Evolutionary conservation across 2,797 vertebrate species (phyloP).

Genomic region (Philypnodon macrostomus): DNA sequence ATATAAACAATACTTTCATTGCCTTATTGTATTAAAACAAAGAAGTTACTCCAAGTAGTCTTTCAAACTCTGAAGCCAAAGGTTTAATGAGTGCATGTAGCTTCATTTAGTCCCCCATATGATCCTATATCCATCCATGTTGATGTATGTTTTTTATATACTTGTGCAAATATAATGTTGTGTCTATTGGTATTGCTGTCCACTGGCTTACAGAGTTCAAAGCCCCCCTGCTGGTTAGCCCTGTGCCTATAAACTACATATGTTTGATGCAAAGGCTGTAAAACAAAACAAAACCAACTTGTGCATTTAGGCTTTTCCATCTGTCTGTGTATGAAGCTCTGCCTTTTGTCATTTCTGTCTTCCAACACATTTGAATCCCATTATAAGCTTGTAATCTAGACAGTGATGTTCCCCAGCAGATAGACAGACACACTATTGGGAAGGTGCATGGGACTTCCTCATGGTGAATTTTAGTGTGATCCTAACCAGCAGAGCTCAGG

Average conservation of each 20-base stretch:
- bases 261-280: slow-evolving; percentile 33
- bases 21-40: too few species aligned
- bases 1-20: too few species aligned
- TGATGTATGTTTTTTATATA: slow-evolving; percentile 16
- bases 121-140: too few species aligned
- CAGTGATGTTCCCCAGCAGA: slow-evolving; percentile 17
- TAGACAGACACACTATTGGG: slow-evolving; percentile 10
- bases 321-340: slow-evolving; percentile 3
- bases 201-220: slow-evolving; percentile 38
- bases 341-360: slow-evolving; percentile 1
- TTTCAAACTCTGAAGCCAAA: too few species aligned
- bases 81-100: too few species aligned
- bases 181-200: slow-evolving; percentile 14
- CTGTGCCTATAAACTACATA: slow-evolving; percentile 17
- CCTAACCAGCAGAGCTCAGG: slow-evolving; percentile 1
- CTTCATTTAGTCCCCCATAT: too few species aligned
- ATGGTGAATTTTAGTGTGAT: slow-evolving; percentile 10
- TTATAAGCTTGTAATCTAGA: slow-evolving; percentile 39
- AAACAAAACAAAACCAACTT: slow-evolving; percentile 19
- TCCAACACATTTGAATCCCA: slow-evolving; percentile 29
- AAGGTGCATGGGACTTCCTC: slow-evolving; percentile 13
- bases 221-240: slow-evolving; percentile 37
- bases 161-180: slow-evolving; percentile 8
- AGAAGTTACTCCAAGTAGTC: too few species aligned
- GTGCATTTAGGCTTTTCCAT: slow-evolving; percentile 22